Base-by-base conservation (phyloP, 1,140 invertebrate species). In the Drosophila albomicans region DNA sequence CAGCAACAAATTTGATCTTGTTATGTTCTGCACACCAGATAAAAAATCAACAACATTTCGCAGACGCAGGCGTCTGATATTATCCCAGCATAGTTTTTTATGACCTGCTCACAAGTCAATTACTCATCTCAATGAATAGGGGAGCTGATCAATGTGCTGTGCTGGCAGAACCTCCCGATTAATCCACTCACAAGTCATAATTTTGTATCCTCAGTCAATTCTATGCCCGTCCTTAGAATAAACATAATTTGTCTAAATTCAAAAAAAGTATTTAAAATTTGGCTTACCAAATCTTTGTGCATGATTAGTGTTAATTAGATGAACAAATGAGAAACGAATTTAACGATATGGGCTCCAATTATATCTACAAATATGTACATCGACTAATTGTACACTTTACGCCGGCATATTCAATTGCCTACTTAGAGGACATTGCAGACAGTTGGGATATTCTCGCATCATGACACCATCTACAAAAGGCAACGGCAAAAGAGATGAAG, bases 1-100 rank as follows among this genome's bases (percentile, higher is more conserved):
- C 69, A 73, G 72, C 64, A 80, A 89, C 70, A 78, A 85, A 75
- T 71, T 79, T 88, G 85, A 88, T 85, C 85, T 88, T 88, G 85
- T 88, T 89, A 79, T 71, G 68, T 69, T 70, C 15, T 15, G 46
- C n/a, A 32, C 38, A 46, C 15, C 5, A 46, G 13, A 5, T n/a
- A 54, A 58, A 51, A 63, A 59, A 45, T 35, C 43, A 54, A 32
- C 51, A 35, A 35, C 13, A 35, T 13, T 54, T 32, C 51, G 28
- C 51, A 54, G 13, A 1, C 13, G 30, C 59, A 67, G 45, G 67
- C 54, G 67, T 43, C 73, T 67, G 35, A 46, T 41, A 63, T 41
- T 65, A 73, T 72, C 64, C 70, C 75, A 77, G 75, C 64, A 79
- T 79, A 69, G 68, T 68, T 57, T 73, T 51, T 77, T 62, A 57